Base-by-base conservation (phyloP, 2,797 vertebrate genomes). In the Yasuhikotakia modesta region DNA sequence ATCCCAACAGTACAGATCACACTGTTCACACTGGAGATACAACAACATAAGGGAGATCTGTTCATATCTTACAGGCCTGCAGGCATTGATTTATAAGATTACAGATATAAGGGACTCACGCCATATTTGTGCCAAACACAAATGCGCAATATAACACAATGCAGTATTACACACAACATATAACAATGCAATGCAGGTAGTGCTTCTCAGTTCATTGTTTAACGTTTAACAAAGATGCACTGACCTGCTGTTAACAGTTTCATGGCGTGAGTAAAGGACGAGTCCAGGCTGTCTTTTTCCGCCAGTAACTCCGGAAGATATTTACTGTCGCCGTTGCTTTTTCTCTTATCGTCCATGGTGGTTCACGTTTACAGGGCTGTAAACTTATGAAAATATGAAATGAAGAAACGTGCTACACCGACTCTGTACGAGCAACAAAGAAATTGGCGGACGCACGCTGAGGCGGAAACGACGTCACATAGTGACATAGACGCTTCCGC, bases 251-350 rank as follows among this genome's bases (percentile, higher is more conserved):
- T 89, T 5, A 99, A 93, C 0, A 99, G 94, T 78, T 97, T 96
- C 95, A 96, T 97, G 39, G 97, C 96, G 83, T 99, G 97, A 0
- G 96, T 98, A 88, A 99, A 98, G 10, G 96, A 98, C 5, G 96
- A 94, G 87, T 99, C 97, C 84, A 99, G 85, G 48, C 96, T 98
- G 90, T 99, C 97, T 86, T 97, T 99, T 76, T 99, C 97, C 0
- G 97, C 97, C 90, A 96, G 92, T 48, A 99, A 94, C 91, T 99
- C 96, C 1, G 97, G 97, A 30, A 99, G 90, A 72, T 98, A 98
- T 75, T 98, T 99, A 24, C 94, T 95, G 87, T 97, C 96, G 5
- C 43, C 53, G n/a, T 1, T 52, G 48, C 16, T 82, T 7, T 24
- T 10, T 52, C 10, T 21, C 8, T 71, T 74, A 0, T 21, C 60